Base-by-base conservation (phyloP, 2,888 invertebrate genomes). In the Eurytoma adleriae region DNA sequence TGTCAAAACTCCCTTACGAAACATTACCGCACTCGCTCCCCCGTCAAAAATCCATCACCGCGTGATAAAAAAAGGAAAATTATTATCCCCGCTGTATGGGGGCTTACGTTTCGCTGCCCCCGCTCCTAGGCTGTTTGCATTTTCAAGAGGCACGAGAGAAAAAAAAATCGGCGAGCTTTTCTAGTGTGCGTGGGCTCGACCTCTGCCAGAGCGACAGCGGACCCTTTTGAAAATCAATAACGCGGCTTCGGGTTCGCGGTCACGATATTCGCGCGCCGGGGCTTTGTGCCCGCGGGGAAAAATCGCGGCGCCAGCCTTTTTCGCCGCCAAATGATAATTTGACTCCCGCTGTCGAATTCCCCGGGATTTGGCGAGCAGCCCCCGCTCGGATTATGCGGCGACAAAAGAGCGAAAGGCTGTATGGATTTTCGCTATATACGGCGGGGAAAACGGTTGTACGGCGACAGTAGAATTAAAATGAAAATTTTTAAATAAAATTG, bases 191-290 rank as follows among this genome's bases (percentile, higher is more conserved):
- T 52, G 27, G 10, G 30, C 54, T 62, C 61, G 68, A 59, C 75
- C 52, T 75, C 30, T 24, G n/a, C n/a, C 52, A 50, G 20, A 1
- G 27, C 12, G 16, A 3, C 7, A 5, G 16, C 67, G 67, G n/a
- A 30, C 56, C 61, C 75, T 70, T 70, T 75, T 59, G 52, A 75
- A 79, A 79, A 79, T 79, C 79, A 79, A 79, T 79, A 79, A 75
- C 56, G 18, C 62, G 61, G 68, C 48, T 24, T 40, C 54, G 69
- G 40, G 18, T 40, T n/a, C 54, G 73, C 62, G 69, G 73, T 62
- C 73, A 72, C 16, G 20, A 48, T n/a, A 56, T 56, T 30, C 18
- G n/a, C 56, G 64, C 30, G 4, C 30, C 30, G 30, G 30, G 30
- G 30, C 30, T 30, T 30, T 30, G 20, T 52, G 52, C 50, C 13